Percentiles rank a stretch among this genome's conserved stretches.
These are phyloP conservation scores for Saimiri boliviensis DNA, from an alignment of 2,113 vertebrate genomes.

Conservation along the genomic window DNA sequence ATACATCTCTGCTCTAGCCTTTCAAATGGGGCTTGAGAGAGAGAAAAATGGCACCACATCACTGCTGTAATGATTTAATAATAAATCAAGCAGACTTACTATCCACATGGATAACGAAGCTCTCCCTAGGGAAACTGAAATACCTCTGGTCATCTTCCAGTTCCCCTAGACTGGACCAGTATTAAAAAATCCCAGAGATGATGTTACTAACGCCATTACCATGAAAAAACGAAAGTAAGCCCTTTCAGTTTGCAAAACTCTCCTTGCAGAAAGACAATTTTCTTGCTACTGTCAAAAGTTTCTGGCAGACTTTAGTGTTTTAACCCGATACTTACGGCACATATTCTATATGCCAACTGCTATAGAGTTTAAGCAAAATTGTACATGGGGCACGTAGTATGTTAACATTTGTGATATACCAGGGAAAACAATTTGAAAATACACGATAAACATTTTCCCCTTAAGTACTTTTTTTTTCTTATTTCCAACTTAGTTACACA, in stretches of 20 bases:
- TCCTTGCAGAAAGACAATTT: neutral
- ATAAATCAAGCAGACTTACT: constrained; percentile 54
- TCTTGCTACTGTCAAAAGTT: constrained; percentile 57
- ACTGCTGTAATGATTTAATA: constrained; percentile 54
- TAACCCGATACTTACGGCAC: constrained; percentile 13
- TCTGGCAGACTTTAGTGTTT: constrained; percentile 48
- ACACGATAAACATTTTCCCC: neutral
- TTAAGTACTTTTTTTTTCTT: neutral
- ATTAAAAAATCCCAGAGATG: constrained; percentile 33
- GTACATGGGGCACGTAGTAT: neutral
- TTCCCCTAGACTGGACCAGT: constrained; percentile 11
- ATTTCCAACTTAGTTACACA: neutral
- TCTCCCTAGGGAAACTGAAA: neutral
- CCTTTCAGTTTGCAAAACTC: constrained; percentile 35
- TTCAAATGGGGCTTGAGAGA: constrained; percentile 33
- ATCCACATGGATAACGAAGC: constrained; percentile 22
- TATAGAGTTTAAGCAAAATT: constrained; percentile 5
- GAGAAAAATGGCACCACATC: neutral
- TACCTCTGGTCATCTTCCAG: neutral
- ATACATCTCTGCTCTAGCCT: neutral
- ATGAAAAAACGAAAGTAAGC: constrained; percentile 52
- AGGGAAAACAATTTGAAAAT: constrained; percentile 17
- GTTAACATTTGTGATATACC: neutral
- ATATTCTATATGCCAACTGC: neutral
- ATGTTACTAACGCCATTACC: neutral